phyloP scores from a whole-genome alignment of 2,888 invertebrate species.

The Monochamus alternatus region DNA sequence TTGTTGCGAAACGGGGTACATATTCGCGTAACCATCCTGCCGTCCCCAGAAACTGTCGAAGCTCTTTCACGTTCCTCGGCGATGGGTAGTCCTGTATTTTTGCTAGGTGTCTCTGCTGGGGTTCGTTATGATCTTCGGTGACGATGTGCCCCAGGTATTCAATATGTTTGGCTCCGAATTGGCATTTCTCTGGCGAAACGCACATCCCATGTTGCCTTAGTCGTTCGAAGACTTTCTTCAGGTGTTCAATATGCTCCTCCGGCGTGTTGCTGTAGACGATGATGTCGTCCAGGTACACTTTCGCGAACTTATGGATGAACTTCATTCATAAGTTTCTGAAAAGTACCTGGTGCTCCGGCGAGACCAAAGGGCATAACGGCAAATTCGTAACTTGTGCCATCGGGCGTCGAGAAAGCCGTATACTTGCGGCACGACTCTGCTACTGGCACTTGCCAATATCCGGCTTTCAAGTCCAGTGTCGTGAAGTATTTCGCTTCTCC shows the following conservation, averaged over 20 bases:
- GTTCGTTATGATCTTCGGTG: no score
- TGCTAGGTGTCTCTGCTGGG: constrained; percentile 28
- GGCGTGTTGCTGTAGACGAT: no score
- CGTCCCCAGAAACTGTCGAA: constrained; percentile 53
- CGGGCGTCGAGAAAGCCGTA: background rate
- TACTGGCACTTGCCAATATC: background rate
- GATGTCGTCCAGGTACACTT: no score
- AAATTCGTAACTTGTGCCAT: background rate
- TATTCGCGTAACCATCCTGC: constrained; percentile 15
- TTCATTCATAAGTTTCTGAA: constrained; percentile 3
- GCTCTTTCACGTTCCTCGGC: constrained; percentile 19
- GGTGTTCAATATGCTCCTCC: no score
- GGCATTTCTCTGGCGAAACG: constrained; percentile 44
- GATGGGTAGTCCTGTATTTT: constrained; percentile 25
- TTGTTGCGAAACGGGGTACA: no score
- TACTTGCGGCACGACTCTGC: background rate
- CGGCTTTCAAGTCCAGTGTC: background rate
- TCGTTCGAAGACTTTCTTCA: constrained; percentile 39
- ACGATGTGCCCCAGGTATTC: constrained; percentile 38
- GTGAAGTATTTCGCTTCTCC: background rate
- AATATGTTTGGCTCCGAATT: constrained; percentile 38
- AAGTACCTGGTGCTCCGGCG: background rate
- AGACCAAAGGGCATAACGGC: background rate
- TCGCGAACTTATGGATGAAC: constrained; percentile 37
- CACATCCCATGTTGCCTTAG: constrained; percentile 47